Evolutionary conservation across 2,113 vertebrate species (phyloP).

Genomic region (Corynorhinus townsendii): DNA sequence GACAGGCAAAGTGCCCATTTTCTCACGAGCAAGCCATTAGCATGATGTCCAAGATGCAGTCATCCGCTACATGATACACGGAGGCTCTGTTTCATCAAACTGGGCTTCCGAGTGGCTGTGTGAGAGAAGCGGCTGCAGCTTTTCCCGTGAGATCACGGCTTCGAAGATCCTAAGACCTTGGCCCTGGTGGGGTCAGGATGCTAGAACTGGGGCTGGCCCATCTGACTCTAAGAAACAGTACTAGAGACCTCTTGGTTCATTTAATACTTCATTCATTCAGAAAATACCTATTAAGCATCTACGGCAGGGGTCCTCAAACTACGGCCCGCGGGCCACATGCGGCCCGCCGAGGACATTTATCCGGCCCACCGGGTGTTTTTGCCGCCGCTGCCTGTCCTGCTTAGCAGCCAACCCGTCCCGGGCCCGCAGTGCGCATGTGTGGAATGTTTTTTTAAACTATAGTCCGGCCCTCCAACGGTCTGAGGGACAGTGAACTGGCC

Average conservation of each 20-base stretch:
- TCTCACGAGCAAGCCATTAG: conserved; percentile 40
- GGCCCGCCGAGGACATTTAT: no score
- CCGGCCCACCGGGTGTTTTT: no score
- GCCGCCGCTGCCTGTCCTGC: no score
- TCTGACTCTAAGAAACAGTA: background rate
- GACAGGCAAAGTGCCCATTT: conserved; percentile 66
- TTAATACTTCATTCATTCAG: background rate
- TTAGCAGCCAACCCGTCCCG: no score
- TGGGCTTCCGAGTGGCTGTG: conserved; percentile 9
- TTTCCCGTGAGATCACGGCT: background rate
- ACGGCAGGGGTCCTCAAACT: no score
- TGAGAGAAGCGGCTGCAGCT: background rate
- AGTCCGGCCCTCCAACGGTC: no score
- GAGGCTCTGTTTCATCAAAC: conserved; percentile 27
- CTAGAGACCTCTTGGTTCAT: background rate
- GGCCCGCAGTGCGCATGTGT: no score
- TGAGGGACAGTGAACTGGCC: no score
- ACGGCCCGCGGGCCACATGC: no score
- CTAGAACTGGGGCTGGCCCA: background rate
- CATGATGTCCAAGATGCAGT: background rate
- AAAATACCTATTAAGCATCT: background rate
- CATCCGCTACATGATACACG: background rate
- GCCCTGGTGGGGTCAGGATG: background rate
- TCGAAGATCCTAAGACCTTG: background rate
- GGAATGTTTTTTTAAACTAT: no score